phyloP scores from a whole-genome alignment of 2,113 vertebrate species.

The Theristicus caerulescens region DNA sequence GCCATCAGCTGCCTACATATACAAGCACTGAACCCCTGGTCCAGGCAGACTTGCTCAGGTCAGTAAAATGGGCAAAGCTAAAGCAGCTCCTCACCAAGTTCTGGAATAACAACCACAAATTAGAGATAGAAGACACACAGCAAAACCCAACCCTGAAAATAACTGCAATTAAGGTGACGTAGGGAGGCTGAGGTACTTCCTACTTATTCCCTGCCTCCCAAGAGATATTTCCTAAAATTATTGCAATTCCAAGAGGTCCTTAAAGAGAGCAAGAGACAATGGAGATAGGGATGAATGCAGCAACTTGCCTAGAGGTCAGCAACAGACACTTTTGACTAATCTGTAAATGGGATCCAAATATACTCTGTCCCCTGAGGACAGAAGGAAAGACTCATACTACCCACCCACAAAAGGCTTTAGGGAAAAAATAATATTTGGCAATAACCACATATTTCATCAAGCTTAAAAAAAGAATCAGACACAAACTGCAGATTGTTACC shows the following conservation, averaged over 20 bases:
- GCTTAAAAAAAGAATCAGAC: neutral
- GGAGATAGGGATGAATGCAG: neutral
- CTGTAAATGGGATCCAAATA: neutral
- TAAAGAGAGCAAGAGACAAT: neutral
- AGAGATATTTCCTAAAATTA: neutral
- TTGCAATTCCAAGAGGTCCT: neutral
- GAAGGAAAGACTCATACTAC: neutral
- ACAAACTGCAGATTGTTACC: neutral
- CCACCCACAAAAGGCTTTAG: neutral
- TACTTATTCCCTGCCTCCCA: fast-evolving
- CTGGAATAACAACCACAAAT: neutral
- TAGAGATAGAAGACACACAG: neutral
- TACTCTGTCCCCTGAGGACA: neutral
- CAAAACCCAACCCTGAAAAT: neutral
- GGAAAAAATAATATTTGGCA: neutral
- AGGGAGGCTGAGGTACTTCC: neutral
- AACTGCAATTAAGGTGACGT: neutral
- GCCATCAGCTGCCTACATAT: neutral
- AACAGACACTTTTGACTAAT: neutral
- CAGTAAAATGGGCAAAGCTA: neutral
- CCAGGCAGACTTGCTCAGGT: neutral
- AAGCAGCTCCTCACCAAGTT: neutral
- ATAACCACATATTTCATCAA: neutral
- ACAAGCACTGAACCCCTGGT: neutral
- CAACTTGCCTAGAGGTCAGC: neutral